A percentile compares a stretch with the other conserved stretches of the same genome.
Conservation (phyloP, 2,888 invertebrate genomes). For the Phortica okadai region DNA sequence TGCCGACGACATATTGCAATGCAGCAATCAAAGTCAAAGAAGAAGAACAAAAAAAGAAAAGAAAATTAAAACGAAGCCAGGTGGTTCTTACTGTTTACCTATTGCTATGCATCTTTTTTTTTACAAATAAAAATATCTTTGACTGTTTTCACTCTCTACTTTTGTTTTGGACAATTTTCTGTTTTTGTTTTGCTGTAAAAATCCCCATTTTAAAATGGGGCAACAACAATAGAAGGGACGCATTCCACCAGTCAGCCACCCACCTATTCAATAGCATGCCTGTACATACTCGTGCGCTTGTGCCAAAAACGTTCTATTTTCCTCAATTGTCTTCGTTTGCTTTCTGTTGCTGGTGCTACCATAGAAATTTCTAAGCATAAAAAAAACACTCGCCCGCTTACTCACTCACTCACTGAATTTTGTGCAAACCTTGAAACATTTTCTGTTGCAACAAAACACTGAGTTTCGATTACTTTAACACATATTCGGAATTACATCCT, state of each 20-base stretch:
- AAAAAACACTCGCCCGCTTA: not conserved
- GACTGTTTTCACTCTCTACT: not conserved
- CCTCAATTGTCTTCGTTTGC: conserved; percentile 64
- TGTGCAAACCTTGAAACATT: conserved; percentile 70
- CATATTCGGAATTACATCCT: not conserved
- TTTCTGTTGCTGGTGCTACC: conserved; percentile 64
- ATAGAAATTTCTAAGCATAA: conserved; percentile 24
- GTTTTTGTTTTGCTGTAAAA: conserved; percentile 62
- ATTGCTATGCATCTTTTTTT: conserved; percentile 22
- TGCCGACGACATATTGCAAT: not conserved
- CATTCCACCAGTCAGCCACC: conserved; percentile 60
- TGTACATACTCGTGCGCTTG: conserved; percentile 62
- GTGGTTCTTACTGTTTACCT: not conserved
- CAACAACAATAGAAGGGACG: conserved; percentile 39
- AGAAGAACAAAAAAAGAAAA: conserved; percentile 32
- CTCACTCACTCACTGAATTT: not conserved
- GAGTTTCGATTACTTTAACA: conserved; percentile 63
- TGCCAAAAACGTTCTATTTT: conserved; percentile 66
- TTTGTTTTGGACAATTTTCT: conserved; percentile 37
- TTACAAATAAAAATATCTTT: conserved; percentile 44
- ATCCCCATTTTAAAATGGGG: conserved; percentile 48
- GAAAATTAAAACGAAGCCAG: conserved; percentile 33
- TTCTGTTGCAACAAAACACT: conserved; percentile 57
- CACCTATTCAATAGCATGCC: conserved; percentile 47
- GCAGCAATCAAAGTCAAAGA: not conserved